phyloP scores from a whole-genome alignment of 1,140 invertebrate genomes.

The Bactericera cockerelli region DNA sequence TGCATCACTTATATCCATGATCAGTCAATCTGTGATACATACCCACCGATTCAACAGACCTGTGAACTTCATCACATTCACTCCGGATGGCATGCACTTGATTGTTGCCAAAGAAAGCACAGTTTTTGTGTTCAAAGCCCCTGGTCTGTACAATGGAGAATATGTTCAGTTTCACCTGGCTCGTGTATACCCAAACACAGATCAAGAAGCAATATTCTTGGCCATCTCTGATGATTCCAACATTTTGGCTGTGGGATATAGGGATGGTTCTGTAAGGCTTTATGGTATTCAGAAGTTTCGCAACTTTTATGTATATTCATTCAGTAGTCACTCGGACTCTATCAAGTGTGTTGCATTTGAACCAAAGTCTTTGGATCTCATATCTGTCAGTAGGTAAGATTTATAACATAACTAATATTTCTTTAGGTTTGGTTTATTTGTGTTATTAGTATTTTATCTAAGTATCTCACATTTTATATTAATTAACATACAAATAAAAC shows the following conservation, averaged over 20 bases:
- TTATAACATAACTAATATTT: too few species aligned
- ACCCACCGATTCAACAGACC: constrained; percentile 63
- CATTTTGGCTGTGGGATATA: constrained; percentile 66
- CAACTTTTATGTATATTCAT: constrained; percentile 53
- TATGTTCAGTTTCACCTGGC: constrained; percentile 81
- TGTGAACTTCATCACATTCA: constrained; percentile 69
- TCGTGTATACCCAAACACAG: constrained; percentile 58
- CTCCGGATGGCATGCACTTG: constrained; percentile 85
- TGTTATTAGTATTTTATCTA: constrained; percentile 7
- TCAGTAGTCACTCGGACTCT: constrained; percentile 65
- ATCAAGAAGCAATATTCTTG: constrained; percentile 66
- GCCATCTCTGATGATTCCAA: constrained; percentile 86
- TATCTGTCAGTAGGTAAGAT: constrained; percentile 53
- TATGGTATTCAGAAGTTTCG: constrained; percentile 54
- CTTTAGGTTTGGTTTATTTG: neutral
- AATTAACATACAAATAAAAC: too few species aligned
- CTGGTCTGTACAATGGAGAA: constrained; percentile 56
- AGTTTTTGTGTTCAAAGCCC: constrained; percentile 77
- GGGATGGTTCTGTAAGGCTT: constrained; percentile 69
- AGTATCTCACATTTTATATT: too few species aligned
- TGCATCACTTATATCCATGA: constrained; percentile 70
- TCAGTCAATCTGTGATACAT: constrained; percentile 69
- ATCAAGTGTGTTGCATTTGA: constrained; percentile 82
- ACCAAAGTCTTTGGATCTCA: constrained; percentile 61
- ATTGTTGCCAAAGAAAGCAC: constrained; percentile 71